phyloP scores from a whole-genome alignment of 2,888 invertebrate genomes.

The Athrips mouffetella region DNA sequence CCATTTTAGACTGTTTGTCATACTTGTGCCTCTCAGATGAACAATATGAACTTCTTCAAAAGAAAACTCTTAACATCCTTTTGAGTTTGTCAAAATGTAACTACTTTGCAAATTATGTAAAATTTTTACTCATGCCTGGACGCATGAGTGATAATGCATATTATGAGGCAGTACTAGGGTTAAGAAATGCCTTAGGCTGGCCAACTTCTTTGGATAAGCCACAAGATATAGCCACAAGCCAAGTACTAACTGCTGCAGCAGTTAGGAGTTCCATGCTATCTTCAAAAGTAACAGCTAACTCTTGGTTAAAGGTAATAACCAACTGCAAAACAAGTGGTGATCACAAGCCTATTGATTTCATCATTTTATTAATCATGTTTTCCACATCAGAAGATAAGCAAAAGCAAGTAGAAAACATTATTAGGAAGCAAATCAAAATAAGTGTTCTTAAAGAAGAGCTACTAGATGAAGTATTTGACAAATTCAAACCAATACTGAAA shows the following conservation, averaged over 20 bases:
- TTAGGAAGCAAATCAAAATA: conserved; percentile 80
- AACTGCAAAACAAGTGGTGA: conserved; percentile 67
- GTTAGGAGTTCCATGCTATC: conserved; percentile 77
- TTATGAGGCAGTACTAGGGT: conserved; percentile 60
- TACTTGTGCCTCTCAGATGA: conserved; percentile 79
- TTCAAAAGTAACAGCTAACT: conserved; percentile 75
- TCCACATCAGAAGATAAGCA: conserved; percentile 79
- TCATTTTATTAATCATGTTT: conserved; percentile 81
- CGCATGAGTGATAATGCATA: conserved; percentile 49
- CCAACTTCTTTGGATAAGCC: conserved; percentile 56
- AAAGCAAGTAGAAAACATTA: conserved; percentile 78
- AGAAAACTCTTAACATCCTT: conserved; percentile 77
- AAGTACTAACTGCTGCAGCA: conserved; percentile 77
- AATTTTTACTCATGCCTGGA: conserved; percentile 77
- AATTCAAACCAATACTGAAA: conserved; percentile 75
- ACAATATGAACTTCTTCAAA: conserved; percentile 76
- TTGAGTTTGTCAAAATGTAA: conserved; percentile 64
- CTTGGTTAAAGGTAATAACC: conserved; percentile 78
- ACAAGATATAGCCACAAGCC: conserved; percentile 76
- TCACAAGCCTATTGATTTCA: conserved; percentile 83
- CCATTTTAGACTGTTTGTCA: conserved; percentile 82
- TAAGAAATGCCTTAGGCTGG: conserved; percentile 74
- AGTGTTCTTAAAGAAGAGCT: conserved; percentile 78
- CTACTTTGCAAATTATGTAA: conserved; percentile 75
- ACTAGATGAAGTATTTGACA: conserved; percentile 75